phyloP scores from a whole-genome alignment of 2,888 invertebrate species.

The Nycteola revayana region DNA sequence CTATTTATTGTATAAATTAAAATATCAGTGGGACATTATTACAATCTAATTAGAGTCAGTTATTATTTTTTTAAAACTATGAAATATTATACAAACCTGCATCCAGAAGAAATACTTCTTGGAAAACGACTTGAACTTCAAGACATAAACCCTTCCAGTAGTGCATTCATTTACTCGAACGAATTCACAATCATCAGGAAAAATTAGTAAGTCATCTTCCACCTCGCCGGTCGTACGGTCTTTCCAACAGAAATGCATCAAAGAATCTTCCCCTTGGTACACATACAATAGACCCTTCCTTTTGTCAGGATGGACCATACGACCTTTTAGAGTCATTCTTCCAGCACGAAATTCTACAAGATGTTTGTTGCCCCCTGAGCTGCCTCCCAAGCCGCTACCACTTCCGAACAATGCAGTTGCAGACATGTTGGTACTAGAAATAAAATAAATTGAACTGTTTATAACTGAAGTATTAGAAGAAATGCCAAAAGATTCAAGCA shows the following conservation, averaged over 20 bases:
- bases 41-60: too few species aligned
- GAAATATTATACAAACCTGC: slow-evolving; percentile 92
- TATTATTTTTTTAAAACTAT: too few species aligned
- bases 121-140: slow-evolving; percentile 97
- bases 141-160: slow-evolving; percentile 96
- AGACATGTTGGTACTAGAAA: slow-evolving; percentile 75
- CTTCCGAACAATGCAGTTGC: slow-evolving; percentile 89
- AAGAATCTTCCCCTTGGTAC: slow-evolving; percentile 97
- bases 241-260: slow-evolving; percentile 99
- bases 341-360: slow-evolving; percentile 98
- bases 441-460: too few species aligned
- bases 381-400: slow-evolving; percentile 88
- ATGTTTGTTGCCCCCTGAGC: slow-evolving; percentile 93
- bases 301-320: slow-evolving; percentile 96
- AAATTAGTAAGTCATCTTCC: slow-evolving; percentile 98
- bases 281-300: slow-evolving; percentile 97
- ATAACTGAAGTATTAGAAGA: too few species aligned
- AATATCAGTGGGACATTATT: too few species aligned
- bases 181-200: slow-evolving; percentile 99
- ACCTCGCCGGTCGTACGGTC: slow-evolving; percentile 95
- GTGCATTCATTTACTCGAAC: slow-evolving; percentile 96
- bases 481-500: too few species aligned
- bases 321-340: slow-evolving; percentile 96
- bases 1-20: too few species aligned
- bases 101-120: slow-evolving; percentile 99